A percentile compares a stretch with the other conserved stretches of the same genome.
phyloP scores from a whole-genome alignment of 2,888 invertebrate species.

The Ecliptopera silaceata region DNA sequence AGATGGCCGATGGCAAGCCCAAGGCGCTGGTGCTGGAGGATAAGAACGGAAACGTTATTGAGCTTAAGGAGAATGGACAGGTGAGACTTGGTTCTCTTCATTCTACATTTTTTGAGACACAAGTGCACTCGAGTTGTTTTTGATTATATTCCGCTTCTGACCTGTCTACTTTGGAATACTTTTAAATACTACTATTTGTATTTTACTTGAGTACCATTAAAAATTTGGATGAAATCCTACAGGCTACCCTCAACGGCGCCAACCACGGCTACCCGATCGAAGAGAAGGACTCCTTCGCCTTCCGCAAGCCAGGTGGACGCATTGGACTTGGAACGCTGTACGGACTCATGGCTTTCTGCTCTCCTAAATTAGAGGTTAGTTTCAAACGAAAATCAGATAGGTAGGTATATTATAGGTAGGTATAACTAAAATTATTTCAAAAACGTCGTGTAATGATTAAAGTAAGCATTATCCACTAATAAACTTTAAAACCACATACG shows the following conservation, averaged over 20 bases:
- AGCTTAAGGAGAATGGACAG: conserved; percentile 85
- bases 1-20: conserved; percentile 87
- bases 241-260: conserved; percentile 86
- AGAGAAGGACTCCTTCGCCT: conserved; percentile 84
- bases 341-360: conserved; percentile 86
- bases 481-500: no score
- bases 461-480: no score
- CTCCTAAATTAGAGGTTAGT: conserved; percentile 80
- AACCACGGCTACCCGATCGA: conserved; percentile 87
- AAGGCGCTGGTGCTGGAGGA: conserved; percentile 88
- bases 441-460: no score
- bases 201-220: not conserved
- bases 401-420: no score
- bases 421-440: no score
- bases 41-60: conserved; percentile 84
- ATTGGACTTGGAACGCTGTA: conserved; percentile 84
- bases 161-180: no score
- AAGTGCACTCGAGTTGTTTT: no score
- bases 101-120: no score
- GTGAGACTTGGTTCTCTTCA: conserved; percentile 53
- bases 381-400: no score
- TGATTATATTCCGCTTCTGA: no score
- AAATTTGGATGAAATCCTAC: conserved; percentile 10
- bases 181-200: no score
- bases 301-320: conserved; percentile 80